Base-by-base conservation (phyloP, 1,140 invertebrate genomes). In the Aradophagus sp. region DNA sequence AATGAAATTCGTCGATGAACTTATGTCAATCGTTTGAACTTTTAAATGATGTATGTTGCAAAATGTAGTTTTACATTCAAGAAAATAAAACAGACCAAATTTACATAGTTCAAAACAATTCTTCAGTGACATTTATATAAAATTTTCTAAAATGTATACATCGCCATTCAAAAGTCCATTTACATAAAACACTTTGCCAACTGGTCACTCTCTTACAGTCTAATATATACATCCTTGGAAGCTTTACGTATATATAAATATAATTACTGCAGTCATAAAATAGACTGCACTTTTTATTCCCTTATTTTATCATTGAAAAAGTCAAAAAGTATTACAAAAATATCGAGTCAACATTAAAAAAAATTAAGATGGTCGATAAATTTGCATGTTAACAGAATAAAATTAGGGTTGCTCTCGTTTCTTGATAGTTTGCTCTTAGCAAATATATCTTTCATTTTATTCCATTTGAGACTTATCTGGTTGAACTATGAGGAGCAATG, bases 401-500 rank as follows among this genome's bases (percentile, higher is more conserved):
- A 34, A 53, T 3, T 35, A 20, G 3, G 0, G 12, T 67, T 50
- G 44, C 27, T 67, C 63, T 67, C 63, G 6, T 50, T 41, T 41
- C 7, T 39, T 45, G 15, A 7, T 12, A 3, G 26, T 17, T 32
- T 14, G 8, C 32, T 29, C 13, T 3, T 0, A 34, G 10, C 15
- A 8, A 16, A 3, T 16, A 19, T 15, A 1, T 32, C 20, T 10
- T 35, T 1, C 4, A 53, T 10, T 32, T 67, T 32, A 50, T n/a
- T 68, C 65, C 13, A 47, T 50, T 35, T 42, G 15, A 14, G 45
- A 41, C 53, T 77, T 73, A 27, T 83, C 81, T 12, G 91, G 89
- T 68, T 92, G 91, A 13, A 92, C 91, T 36, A 91, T 90, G 76
- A 92, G 86, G 68, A 93, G 91, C 27, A 93, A 75, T 11, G 91